These are phyloP conservation scores for Thera britannica DNA, from an alignment of 2,888 invertebrate species.

Conservation along the genomic window DNA sequence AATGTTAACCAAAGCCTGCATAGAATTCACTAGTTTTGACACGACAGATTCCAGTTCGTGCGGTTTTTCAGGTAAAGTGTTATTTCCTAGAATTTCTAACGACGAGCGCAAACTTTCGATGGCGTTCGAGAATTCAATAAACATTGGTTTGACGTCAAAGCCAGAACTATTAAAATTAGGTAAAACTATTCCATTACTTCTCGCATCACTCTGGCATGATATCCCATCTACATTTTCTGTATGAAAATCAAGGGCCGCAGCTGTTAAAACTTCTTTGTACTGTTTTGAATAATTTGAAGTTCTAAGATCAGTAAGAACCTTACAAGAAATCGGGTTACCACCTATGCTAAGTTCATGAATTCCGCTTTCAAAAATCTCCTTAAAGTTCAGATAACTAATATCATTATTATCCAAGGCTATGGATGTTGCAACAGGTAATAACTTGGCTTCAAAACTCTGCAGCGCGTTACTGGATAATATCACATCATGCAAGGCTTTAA, in stretches of 20 bases:
- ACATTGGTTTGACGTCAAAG: slow-evolving; percentile 32
- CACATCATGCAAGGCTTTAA: slow-evolving; percentile 30
- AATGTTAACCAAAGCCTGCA: slow-evolving; percentile 25
- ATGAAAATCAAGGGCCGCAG: slow-evolving; percentile 29
- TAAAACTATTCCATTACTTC: slow-evolving; percentile 7
- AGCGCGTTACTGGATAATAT: slow-evolving; percentile 41
- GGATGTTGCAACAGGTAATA: slow-evolving; percentile 30
- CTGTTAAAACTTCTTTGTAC: slow-evolving; percentile 25
- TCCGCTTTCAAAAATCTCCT: slow-evolving; percentile 30
- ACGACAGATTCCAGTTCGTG: slow-evolving; percentile 15
- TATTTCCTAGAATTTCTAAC: slow-evolving; percentile 23
- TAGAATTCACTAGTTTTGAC: slow-evolving; percentile 16
- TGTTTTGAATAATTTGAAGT: slow-evolving; percentile 26
- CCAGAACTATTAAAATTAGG: slow-evolving; percentile 20
- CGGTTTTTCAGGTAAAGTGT: slow-evolving; percentile 17
- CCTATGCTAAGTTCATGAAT: slow-evolving; percentile 39
- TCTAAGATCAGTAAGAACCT: slow-evolving; percentile 37
- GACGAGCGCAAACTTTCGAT: slow-evolving; percentile 28
- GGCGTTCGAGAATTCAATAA: slow-evolving; percentile 30
- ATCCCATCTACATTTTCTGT: slow-evolving; percentile 43
- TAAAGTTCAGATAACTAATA: slow-evolving; percentile 34
- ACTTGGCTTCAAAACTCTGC: slow-evolving; percentile 36
- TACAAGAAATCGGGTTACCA: slow-evolving; percentile 42
- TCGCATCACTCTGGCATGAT: slow-evolving; percentile 30
- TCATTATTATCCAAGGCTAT: slow-evolving; percentile 41